Conservation (phyloP, 2,888 invertebrate species). For the Heteromyza rotundicornis region DNA sequence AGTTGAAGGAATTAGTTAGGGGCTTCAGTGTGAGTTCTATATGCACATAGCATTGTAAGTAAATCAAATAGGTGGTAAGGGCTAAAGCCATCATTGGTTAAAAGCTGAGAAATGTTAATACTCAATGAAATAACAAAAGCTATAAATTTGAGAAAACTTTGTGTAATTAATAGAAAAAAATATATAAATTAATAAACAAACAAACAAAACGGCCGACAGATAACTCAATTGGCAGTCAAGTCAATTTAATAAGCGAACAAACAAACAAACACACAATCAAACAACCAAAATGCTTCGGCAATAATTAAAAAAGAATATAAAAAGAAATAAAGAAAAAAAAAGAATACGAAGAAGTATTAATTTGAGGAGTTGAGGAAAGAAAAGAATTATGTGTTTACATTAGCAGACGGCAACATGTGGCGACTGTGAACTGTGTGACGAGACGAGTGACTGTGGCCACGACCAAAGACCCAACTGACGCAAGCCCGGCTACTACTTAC, state of each 20-base stretch:
- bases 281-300: background rate
- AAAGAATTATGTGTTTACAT: constrained; percentile 20
- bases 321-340: background rate
- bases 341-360: background rate
- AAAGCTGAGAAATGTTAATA: no score
- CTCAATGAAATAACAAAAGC: no score
- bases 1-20: background rate
- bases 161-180: no score
- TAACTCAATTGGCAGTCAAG: background rate
- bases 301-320: background rate
- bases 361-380: constrained; percentile 1
- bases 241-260: background rate
- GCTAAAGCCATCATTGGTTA: background rate
- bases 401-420: constrained; percentile 19
- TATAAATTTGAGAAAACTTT: no score
- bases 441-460: background rate
- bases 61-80: background rate
- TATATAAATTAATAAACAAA: background rate
- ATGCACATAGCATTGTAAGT: background rate
- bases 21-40: background rate
- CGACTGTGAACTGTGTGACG: constrained; percentile 13
- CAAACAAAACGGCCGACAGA: background rate
- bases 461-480: constrained; percentile 3
- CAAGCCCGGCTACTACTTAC: constrained; percentile 11
- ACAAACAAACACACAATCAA: background rate